A percentile compares a stretch with the other conserved stretches of the same genome.
Evolutionary conservation across 2,888 invertebrate genomes (phyloP).

Genomic region (Pogonocherus hispidulus): DNA sequence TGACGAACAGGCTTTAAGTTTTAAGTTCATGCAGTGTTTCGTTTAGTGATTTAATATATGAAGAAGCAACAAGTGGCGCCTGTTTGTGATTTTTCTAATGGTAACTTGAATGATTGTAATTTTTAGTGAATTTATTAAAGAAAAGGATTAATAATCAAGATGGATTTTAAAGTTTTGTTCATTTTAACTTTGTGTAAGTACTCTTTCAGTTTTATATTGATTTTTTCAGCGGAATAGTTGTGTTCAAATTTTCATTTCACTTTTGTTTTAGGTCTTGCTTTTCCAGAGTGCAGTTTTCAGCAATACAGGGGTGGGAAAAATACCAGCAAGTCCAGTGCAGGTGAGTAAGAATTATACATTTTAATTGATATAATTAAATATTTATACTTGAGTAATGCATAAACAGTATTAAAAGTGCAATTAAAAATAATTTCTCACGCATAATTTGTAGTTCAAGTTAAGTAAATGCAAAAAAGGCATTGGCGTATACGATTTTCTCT

Average conservation of each 20-base stretch:
- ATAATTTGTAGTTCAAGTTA: not conserved
- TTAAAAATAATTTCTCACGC: slow-evolving; percentile 1
- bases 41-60: too few relatives aligned
- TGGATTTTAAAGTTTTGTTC: slow-evolving; percentile 7
- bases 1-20: slow-evolving; percentile 15
- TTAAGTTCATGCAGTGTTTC: slow-evolving; percentile 1
- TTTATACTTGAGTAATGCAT: slow-evolving; percentile 13
- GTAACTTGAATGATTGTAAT: slow-evolving; percentile 5
- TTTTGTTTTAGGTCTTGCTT: slow-evolving; percentile 30
- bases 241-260: not conserved
- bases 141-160: not conserved
- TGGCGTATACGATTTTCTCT: not conserved
- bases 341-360: slow-evolving; percentile 18
- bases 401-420: slow-evolving; percentile 10
- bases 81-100: slow-evolving; percentile 14
- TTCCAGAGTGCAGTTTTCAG: slow-evolving; percentile 29
- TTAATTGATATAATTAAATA: slow-evolving; percentile 7
- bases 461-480: not conserved
- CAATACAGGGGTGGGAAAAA: slow-evolving; percentile 30
- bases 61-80: slow-evolving; percentile 27
- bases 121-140: not conserved
- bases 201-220: not conserved
- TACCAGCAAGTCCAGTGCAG: slow-evolving; percentile 22
- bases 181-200: slow-evolving; percentile 15
- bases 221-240: not conserved